Evolutionary conservation across 30 jellyfish, hydroid and myxozoan species (phyloP).

Genomic region (Sanderia malayensis): DNA sequence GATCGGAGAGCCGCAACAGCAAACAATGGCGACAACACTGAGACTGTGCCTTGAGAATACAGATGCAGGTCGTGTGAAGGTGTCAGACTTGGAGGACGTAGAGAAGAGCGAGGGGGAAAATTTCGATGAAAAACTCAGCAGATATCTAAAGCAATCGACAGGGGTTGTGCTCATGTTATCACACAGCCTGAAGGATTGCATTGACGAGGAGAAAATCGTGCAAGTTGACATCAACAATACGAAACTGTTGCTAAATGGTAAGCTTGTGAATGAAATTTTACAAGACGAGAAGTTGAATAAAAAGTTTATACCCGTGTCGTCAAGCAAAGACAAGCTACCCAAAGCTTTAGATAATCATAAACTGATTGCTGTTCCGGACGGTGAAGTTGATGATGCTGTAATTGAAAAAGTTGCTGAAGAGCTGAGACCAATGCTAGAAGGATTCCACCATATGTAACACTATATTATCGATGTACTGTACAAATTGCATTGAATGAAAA

Average conservation of each 20-base stretch:
- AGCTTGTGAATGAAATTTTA: not conserved
- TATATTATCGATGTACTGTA: too few species aligned
- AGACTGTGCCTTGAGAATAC: conserved; percentile 9
- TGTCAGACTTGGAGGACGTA: conserved; percentile 16
- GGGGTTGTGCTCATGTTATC: conserved; percentile 12
- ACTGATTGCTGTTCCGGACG: conserved; percentile 8
- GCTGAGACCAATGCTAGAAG: conserved; percentile 17
- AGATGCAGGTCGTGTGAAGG: conserved; percentile 18
- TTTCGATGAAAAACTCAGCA: conserved; percentile 9
- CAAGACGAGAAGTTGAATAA: conserved; percentile 1
- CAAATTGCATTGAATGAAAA: too few species aligned
- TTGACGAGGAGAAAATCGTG: conserved; percentile 4
- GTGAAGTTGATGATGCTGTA: conserved; percentile 2
- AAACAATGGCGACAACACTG: conserved; percentile 2
- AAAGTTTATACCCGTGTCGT: conserved; percentile 9
- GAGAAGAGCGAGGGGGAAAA: conserved; percentile 6
- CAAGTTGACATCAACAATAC: conserved; percentile 4
- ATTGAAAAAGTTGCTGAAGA: conserved; percentile 1
- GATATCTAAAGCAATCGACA: conserved; percentile 8
- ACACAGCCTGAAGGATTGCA: conserved; percentile 16
- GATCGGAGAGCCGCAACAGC: conserved; percentile 22
- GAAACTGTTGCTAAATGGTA: conserved; percentile 11
- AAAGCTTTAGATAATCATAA: not conserved
- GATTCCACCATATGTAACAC: conserved; percentile 4
- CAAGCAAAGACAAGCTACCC: conserved; percentile 2